These are phyloP conservation scores for Creontiades dilutus DNA, from an alignment of 2,888 invertebrate species.

Conservation along the genomic window DNA sequence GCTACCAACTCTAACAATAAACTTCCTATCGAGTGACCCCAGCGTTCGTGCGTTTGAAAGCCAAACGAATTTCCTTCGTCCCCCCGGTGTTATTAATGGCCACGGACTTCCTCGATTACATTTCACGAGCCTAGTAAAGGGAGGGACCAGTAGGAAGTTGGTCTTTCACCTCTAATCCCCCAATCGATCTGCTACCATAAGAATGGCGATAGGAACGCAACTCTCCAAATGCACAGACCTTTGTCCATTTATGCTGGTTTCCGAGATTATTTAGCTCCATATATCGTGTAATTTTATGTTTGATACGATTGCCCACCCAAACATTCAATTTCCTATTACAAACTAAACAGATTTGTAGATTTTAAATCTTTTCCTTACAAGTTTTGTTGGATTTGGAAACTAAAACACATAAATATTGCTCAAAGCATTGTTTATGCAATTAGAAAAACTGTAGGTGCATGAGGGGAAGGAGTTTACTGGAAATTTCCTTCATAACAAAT, in stretches of 20 bases:
- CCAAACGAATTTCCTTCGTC: conserved; percentile 49
- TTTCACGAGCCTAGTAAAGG: conserved; percentile 17
- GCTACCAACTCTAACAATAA: not conserved
- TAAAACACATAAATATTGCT: no score
- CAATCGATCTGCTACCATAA: conserved; percentile 34
- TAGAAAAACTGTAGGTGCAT: no score
- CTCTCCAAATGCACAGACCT: not conserved
- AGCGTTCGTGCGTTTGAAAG: conserved; percentile 46
- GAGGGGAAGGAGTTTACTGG: no score
- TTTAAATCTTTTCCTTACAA: no score
- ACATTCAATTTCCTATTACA: no score
- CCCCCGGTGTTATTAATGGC: conserved; percentile 41
- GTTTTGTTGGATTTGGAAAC: no score
- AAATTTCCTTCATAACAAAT: no score
- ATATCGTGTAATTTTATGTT: no score
- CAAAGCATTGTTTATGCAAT: no score
- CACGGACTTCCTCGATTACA: not conserved
- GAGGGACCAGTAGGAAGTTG: not conserved
- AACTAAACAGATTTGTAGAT: no score
- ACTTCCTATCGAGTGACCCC: conserved; percentile 2
- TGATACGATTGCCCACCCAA: no score
- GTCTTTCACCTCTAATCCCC: conserved; percentile 4
- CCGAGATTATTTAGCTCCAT: no score
- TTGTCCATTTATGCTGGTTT: not conserved
- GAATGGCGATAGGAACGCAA: not conserved